Conservation (phyloP, 92 coral and sea anemone species). For the Epizoanthus scotinus region DNA sequence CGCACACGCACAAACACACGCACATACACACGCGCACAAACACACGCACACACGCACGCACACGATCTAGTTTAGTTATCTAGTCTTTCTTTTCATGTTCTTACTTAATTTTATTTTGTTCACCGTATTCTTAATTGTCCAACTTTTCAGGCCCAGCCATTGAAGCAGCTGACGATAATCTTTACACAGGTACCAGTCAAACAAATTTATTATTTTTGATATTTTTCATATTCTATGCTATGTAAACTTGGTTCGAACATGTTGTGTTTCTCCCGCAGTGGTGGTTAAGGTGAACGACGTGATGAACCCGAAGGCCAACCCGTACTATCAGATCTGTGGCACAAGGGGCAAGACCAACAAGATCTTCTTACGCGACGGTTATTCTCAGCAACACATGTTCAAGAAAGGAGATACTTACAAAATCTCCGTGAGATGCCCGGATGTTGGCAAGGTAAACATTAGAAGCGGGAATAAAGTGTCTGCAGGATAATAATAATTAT, state of each 20-base stretch:
- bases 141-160: not conserved
- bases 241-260: not conserved
- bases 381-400: conserved; percentile 67
- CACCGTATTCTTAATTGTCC: not conserved
- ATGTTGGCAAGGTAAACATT: conserved; percentile 73
- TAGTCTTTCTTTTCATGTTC: not conserved
- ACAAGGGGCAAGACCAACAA: conserved; percentile 75
- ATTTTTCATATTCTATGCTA: not conserved
- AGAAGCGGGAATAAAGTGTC: no score
- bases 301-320: conserved; percentile 75
- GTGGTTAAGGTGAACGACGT: conserved; percentile 78
- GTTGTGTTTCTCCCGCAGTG: conserved; percentile 30
- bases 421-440: conserved; percentile 74
- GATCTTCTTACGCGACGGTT: conserved; percentile 83
- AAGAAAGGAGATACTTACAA: conserved; percentile 78
- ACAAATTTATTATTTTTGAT: not conserved
- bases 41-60: no score
- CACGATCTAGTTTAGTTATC: no score
- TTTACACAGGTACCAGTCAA: conserved; percentile 28
- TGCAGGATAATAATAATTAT: not conserved
- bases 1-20: no score
- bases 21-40: no score
- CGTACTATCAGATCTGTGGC: conserved; percentile 78
- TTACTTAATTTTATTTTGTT: not conserved
- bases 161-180: conserved; percentile 21